Conservation (phyloP, 2,797 vertebrate species). For the Liparis tanakae region DNA sequence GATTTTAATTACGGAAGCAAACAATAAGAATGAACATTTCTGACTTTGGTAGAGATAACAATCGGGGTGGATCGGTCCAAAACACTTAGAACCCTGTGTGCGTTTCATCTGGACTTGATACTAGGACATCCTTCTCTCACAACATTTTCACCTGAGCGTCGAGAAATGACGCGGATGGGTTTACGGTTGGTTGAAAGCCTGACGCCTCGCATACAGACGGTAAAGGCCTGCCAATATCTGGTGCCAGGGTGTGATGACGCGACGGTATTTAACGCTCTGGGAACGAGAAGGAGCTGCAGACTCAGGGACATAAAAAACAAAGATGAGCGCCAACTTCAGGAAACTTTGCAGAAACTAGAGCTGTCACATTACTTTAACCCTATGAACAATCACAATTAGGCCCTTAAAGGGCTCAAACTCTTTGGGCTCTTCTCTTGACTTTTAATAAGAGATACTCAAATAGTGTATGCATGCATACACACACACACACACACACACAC, state of each 20-base stretch:
- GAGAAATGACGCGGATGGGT: background rate
- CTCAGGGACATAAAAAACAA: background rate
- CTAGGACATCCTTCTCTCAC: too few species aligned
- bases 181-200: background rate
- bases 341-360: conserved; percentile 28
- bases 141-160: too few species aligned
- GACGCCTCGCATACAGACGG: background rate
- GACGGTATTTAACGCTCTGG: background rate
- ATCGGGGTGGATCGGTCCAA: background rate
- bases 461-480: conserved; percentile 12
- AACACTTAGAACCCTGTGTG: too few species aligned
- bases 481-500: conserved; percentile 29
- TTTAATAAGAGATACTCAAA: conserved; percentile 15
- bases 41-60: background rate
- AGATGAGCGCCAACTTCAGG: conserved; percentile 2
- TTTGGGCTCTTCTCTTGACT: conserved; percentile 8
- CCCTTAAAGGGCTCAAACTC: conserved; percentile 14
- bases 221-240: background rate
- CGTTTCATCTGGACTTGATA: too few species aligned
- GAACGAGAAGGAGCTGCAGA: background rate
- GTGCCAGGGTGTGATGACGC: background rate
- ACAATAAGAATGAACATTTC: background rate
- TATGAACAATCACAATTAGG: conserved; percentile 6
- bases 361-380: background rate
- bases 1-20: background rate